phyloP scores from a whole-genome alignment of 2,888 invertebrate genomes.

The Coremacera marginata region DNA sequence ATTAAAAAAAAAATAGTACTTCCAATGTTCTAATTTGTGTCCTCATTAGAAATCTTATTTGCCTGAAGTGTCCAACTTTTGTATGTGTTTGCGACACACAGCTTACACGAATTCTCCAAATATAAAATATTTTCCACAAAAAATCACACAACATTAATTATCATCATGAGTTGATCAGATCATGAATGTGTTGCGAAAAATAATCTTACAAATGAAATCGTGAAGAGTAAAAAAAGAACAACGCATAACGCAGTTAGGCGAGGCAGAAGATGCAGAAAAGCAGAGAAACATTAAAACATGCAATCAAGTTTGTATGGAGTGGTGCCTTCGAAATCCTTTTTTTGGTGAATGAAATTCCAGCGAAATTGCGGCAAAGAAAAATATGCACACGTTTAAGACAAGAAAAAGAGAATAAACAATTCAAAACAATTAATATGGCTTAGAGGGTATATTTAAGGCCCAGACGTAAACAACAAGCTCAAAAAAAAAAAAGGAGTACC shows the following conservation, averaged over 20 bases:
- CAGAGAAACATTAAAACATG: neutral
- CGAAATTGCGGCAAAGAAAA: neutral
- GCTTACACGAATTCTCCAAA: too few relatives aligned
- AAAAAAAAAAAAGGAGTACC: neutral
- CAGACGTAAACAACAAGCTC: neutral
- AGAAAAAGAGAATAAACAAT: neutral
- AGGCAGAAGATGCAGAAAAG: neutral
- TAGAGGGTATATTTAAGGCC: too few relatives aligned
- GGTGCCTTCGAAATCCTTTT: slow-evolving; percentile 3
- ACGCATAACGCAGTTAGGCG: slow-evolving; percentile 11
- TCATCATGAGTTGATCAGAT: too few relatives aligned
- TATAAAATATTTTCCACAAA: too few relatives aligned
- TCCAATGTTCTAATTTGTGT: too few relatives aligned
- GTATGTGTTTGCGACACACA: too few relatives aligned
- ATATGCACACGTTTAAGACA: neutral
- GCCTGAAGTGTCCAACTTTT: too few relatives aligned
- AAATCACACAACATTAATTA: too few relatives aligned
- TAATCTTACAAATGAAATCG: neutral
- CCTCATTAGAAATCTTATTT: too few relatives aligned
- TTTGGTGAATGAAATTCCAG: slow-evolving; percentile 32
- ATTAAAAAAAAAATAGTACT: too few relatives aligned
- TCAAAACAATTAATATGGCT: neutral
- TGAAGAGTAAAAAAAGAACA: slow-evolving; percentile 2
- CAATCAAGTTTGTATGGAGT: neutral
- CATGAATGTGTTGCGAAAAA: neutral